Evolutionary conservation across 2,797 vertebrate species (phyloP).

Genomic region (Scomberomorus guttatus): DNA sequence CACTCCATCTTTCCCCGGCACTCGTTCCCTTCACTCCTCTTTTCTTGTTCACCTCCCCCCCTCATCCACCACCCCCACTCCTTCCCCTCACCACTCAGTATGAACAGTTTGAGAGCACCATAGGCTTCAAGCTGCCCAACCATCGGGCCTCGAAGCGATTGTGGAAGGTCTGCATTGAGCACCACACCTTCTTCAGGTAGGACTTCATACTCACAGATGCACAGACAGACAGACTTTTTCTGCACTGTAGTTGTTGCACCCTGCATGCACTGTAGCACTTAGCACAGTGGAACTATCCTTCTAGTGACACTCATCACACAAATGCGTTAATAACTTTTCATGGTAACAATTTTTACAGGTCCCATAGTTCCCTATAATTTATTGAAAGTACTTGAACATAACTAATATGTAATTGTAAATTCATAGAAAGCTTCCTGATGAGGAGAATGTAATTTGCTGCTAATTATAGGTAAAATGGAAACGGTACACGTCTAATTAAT

Average conservation of each 20-base stretch:
- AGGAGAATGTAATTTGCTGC: neutral
- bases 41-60: conserved; percentile 41
- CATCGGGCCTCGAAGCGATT: conserved; percentile 97
- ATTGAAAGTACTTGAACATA: neutral
- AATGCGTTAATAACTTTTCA: neutral
- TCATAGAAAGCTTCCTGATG: neutral
- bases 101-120: conserved; percentile 96
- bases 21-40: conserved; percentile 59
- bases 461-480: neutral
- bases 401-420: neutral
- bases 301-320: neutral
- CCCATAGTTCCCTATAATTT: neutral
- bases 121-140: conserved; percentile 99
- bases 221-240: conserved; percentile 19
- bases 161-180: conserved; percentile 99
- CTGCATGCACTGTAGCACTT: conserved; percentile 52
- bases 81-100: conserved; percentile 80
- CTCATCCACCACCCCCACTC: conserved; percentile 43
- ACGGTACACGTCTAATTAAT: neutral
- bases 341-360: neutral
- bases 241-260: conserved; percentile 34
- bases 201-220: conserved; percentile 25
- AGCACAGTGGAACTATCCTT: conserved; percentile 10
- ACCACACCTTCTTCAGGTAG: conserved; percentile 99
- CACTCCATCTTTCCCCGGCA: conserved; percentile 51